Conservation (phyloP, 2,888 invertebrate species). For the Drosophila percnosoma region DNA sequence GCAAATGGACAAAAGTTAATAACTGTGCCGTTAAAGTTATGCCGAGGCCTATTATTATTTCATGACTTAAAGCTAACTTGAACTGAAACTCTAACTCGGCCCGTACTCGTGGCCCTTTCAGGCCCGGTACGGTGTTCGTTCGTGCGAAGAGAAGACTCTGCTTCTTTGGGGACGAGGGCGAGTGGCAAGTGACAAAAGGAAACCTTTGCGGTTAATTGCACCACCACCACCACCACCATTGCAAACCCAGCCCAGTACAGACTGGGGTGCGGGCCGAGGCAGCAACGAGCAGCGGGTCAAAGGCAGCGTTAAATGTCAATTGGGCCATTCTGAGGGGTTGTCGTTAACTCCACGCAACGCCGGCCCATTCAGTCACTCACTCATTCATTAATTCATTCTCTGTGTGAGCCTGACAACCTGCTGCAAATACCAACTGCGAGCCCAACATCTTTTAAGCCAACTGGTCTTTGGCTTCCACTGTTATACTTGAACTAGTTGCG, state of each 20-base stretch:
- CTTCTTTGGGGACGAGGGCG: constrained; percentile 1
- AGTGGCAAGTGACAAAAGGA: constrained; percentile 68
- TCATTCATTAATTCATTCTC: constrained; percentile 1
- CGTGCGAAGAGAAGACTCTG: constrained; percentile 40
- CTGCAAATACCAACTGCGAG: constrained; percentile 25
- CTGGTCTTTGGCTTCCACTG: neutral
- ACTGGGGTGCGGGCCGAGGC: neutral
- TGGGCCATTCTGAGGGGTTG: constrained; percentile 58
- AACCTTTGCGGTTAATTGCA: constrained; percentile 77
- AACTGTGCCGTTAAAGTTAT: constrained; percentile 70
- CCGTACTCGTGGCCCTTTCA: neutral
- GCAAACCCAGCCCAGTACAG: neutral
- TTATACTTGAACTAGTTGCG: neutral
- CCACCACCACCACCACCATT: constrained; percentile 7
- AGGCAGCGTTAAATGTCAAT: constrained; percentile 75
- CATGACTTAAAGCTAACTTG: constrained; percentile 66
- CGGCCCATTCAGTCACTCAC: constrained; percentile 11
- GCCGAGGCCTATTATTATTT: constrained; percentile 62
- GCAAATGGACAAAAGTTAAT: constrained; percentile 60
- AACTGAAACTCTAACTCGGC: constrained; percentile 1
- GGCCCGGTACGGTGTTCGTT: constrained; percentile 10
- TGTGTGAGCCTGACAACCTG: constrained; percentile 48
- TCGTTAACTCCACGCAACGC: constrained; percentile 11
- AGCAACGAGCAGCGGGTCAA: constrained; percentile 48
- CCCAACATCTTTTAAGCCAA: constrained; percentile 12